A percentile compares a stretch with the other conserved stretches of the same genome.
Conservation (phyloP, 2,888 invertebrate genomes). For the Glaucopsyche alexis region DNA sequence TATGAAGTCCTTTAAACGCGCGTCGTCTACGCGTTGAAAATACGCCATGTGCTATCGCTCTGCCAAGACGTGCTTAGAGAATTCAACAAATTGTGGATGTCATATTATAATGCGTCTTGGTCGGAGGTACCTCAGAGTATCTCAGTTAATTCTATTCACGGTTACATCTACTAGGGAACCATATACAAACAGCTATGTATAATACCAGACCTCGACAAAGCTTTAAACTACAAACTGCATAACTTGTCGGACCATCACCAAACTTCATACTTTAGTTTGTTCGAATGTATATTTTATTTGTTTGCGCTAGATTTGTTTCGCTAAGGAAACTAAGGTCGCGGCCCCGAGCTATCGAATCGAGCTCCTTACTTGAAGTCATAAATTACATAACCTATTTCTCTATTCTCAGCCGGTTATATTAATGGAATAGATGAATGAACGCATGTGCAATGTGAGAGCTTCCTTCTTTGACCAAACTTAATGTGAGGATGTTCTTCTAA, state of each 20-base stretch:
- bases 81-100: no score
- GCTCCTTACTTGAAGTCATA: slow-evolving; percentile 21
- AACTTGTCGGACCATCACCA: slow-evolving; percentile 20
- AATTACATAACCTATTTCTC: slow-evolving; percentile 26
- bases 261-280: slow-evolving; percentile 11
- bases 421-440: slow-evolving; percentile 2
- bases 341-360: slow-evolving; percentile 14
- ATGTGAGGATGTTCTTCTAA: background rate
- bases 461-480: background rate
- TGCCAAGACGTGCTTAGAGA: no score
- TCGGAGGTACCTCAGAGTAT: no score
- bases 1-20: no score
- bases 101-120: no score
- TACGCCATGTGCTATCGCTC: no score
- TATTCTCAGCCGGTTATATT: slow-evolving; percentile 4
- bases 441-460: background rate
- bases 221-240: slow-evolving; percentile 2
- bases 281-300: slow-evolving; percentile 13
- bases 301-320: slow-evolving; percentile 18
- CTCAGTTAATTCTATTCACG: background rate
- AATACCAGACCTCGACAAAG: background rate
- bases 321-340: slow-evolving; percentile 26
- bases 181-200: background rate
- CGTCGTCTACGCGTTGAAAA: no score
- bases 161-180: no score